phyloP scores from a whole-genome alignment of 2,888 invertebrate genomes.

The Biston stratarius region DNA sequence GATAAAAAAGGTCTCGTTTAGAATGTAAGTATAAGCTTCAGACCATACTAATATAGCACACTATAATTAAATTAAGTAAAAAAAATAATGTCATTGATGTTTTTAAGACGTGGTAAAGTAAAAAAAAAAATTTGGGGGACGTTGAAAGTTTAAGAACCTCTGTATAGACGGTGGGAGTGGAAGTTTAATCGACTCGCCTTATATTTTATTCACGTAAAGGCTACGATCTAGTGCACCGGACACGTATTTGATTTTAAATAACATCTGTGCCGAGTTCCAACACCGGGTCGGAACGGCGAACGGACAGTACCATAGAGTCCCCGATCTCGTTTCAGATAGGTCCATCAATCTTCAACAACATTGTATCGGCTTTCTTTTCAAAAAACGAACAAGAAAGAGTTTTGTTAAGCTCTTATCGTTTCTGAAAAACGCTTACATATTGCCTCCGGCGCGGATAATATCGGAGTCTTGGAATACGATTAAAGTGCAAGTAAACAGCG shows the following conservation, averaged over 20 bases:
- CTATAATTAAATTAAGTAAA: too few relatives aligned
- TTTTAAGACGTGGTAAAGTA: too few relatives aligned
- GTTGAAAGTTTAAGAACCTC: neutral
- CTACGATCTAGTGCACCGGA: constrained; percentile 43
- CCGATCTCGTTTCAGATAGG: constrained; percentile 80
- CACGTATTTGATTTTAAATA: constrained; percentile 65
- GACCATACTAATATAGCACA: too few relatives aligned
- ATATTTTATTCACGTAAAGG: constrained; percentile 44
- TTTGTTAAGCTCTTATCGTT: constrained; percentile 58
- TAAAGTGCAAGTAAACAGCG: constrained; percentile 42
- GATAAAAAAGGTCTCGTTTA: too few relatives aligned
- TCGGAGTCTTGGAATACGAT: constrained; percentile 48
- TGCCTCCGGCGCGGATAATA: constrained; percentile 45
- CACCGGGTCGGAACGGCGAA: constrained; percentile 53
- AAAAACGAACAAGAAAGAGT: constrained; percentile 58
- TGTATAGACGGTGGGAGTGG: constrained; percentile 19
- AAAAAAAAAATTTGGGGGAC: too few relatives aligned
- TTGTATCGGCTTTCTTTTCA: constrained; percentile 69
- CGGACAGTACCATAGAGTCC: constrained; percentile 58
- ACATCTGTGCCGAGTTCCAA: constrained; percentile 58
- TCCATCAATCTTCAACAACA: constrained; percentile 80
- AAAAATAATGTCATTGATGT: too few relatives aligned
- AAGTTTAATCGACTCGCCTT: constrained; percentile 5
- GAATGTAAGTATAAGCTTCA: too few relatives aligned
- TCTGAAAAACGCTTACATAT: constrained; percentile 53